A percentile compares a stretch with the other conserved stretches of the same genome.
These are phyloP conservation scores for Strigops habroptila DNA, from an alignment of 2,113 vertebrate species.

Conservation along the genomic window DNA sequence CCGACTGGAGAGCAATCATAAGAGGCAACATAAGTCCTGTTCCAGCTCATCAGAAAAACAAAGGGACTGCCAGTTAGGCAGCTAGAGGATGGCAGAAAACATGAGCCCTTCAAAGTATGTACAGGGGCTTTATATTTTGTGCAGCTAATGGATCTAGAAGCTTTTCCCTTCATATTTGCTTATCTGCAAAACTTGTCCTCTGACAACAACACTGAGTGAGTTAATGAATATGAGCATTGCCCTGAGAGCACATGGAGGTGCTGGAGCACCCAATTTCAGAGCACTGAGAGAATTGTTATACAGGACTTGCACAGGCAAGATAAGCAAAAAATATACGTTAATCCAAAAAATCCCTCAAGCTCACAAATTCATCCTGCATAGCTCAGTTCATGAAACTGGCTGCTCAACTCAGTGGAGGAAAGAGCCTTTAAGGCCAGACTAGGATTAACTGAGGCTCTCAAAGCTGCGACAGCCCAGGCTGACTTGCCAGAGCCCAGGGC, in stretches of 20 bases:
- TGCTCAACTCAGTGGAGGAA: neutral
- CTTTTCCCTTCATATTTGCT: neutral
- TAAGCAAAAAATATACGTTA: neutral
- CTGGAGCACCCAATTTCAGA: neutral
- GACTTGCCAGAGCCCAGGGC: neutral
- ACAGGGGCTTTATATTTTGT: neutral
- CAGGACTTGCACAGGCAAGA: neutral
- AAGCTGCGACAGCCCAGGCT: neutral
- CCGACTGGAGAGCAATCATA: neutral
- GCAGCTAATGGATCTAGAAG: neutral
- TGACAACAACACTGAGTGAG: neutral
- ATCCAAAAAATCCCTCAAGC: neutral
- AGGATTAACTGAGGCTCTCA: neutral
- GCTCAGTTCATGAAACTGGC: neutral
- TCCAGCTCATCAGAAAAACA: neutral
- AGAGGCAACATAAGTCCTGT: neutral
- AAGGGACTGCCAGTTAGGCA: neutral
- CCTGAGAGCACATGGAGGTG: neutral
- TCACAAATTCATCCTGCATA: neutral
- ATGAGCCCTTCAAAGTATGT: neutral
- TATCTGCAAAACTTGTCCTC: neutral
- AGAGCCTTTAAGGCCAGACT: neutral
- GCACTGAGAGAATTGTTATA: neutral
- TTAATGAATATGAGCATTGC: neutral
- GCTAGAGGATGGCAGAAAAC: neutral